Percentiles rank a stretch among this genome's conserved stretches.
Conservation (phyloP, 1,140 invertebrate species). For the Drosophila mayri region DNA sequence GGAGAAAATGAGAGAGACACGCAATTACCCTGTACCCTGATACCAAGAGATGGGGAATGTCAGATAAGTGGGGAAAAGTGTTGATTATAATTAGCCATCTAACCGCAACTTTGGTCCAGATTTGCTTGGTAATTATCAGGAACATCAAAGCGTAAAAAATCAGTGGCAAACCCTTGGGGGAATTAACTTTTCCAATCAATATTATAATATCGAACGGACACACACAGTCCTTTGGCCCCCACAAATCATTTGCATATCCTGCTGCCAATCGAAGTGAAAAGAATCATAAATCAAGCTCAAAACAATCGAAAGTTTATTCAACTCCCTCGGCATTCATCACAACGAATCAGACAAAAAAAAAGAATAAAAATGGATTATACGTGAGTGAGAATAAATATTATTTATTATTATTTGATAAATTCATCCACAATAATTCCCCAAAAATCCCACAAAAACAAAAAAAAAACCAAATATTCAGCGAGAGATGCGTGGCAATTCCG, state of each 20-base stretch:
- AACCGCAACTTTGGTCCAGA: constrained; percentile 47
- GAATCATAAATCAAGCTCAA: constrained; percentile 42
- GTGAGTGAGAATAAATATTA: constrained; percentile 24
- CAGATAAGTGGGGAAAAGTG: constrained; percentile 49
- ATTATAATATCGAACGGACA: constrained; percentile 18
- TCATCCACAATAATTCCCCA: constrained; percentile 26
- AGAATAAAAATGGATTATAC: neutral
- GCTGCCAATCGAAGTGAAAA: constrained; percentile 18
- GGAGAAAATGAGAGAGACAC: constrained; percentile 18
- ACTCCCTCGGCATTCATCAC: constrained; percentile 29
- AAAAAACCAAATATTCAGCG: constrained; percentile 8
- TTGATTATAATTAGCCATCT: constrained; percentile 49
- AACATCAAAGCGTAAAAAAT: constrained; percentile 16
- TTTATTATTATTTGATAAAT: constrained; percentile 30
- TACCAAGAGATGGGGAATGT: constrained; percentile 14
- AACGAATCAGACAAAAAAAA: neutral
- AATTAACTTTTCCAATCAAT: constrained; percentile 36
- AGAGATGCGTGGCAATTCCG: constrained; percentile 6
- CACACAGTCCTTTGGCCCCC: neutral
- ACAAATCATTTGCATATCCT: constrained; percentile 35
- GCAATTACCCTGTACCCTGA: constrained; percentile 13
- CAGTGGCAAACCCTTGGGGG: neutral
- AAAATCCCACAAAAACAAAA: constrained; percentile 1
- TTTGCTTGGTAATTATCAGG: constrained; percentile 38
- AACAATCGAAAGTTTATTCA: constrained; percentile 50